Evolutionary conservation across 1,140 invertebrate genomes (phyloP).

Genomic region (Daktulosphaira vitifoliae): DNA sequence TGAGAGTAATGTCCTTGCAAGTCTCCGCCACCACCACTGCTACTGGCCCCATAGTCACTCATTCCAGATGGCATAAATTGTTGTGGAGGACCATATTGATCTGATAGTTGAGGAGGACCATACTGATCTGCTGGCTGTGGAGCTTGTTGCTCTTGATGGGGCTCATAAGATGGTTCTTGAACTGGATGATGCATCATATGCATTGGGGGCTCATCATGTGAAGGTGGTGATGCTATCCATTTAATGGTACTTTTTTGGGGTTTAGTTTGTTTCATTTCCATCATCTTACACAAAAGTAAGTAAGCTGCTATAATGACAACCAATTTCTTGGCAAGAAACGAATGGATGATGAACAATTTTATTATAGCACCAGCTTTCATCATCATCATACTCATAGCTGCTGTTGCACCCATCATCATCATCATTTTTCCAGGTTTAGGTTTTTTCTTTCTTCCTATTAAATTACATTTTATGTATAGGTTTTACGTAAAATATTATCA

Average conservation of each 20-base stretch:
- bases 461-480: too few relatives aligned
- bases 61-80: neutral
- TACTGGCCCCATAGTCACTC: neutral
- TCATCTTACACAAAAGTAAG: conserved; percentile 17
- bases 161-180: conserved; percentile 12
- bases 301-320: neutral
- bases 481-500: too few relatives aligned
- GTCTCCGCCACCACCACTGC: neutral
- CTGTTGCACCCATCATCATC: conserved; percentile 1
- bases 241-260: conserved; percentile 1
- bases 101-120: neutral
- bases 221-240: neutral
- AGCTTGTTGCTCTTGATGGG: neutral
- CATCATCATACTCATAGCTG: conserved; percentile 6
- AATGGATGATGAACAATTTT: conserved; percentile 27
- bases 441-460: conserved; percentile 4
- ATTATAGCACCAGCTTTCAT: conserved; percentile 8
- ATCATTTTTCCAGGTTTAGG: neutral
- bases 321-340: conserved; percentile 22
- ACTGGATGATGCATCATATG: neutral
- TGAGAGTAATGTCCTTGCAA: conserved; percentile 13
- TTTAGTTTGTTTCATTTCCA: conserved; percentile 3
- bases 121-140: neutral
- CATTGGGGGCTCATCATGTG: neutral
- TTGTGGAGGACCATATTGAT: neutral